These are phyloP conservation scores for Zaprionus kolodkinae DNA, from an alignment of 1,140 invertebrate species.

Conservation along the genomic window DNA sequence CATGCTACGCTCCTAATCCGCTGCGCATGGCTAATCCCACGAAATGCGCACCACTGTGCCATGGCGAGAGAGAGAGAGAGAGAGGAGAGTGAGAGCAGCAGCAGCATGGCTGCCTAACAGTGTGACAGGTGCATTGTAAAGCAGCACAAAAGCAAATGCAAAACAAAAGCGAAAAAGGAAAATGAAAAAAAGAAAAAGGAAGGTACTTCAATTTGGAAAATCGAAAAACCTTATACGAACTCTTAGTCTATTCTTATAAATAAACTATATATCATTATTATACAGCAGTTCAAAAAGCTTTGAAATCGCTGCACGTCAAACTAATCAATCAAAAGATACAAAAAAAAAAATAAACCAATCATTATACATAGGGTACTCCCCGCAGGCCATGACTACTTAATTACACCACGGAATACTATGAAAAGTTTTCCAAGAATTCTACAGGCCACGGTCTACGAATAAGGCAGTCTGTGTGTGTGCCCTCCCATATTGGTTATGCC, in stretches of 20 bases:
- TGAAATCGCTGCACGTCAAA: conserved; percentile 8
- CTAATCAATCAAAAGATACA: conserved; percentile 63
- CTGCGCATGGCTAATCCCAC: conserved; percentile 43
- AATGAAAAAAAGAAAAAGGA: background rate
- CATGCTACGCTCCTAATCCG: conserved; percentile 43
- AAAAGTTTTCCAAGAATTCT: conserved; percentile 41
- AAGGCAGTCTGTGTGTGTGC: conserved; percentile 38
- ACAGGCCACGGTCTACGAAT: background rate
- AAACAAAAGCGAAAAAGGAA: background rate
- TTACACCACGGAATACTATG: conserved; percentile 51
- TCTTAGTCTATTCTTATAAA: background rate
- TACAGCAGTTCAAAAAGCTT: background rate
- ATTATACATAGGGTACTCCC: conserved; percentile 50
- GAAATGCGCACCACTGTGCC: conserved; percentile 17
- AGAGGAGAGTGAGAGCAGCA: background rate
- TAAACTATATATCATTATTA: background rate
- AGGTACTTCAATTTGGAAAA: background rate
- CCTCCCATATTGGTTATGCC: conserved; percentile 63
- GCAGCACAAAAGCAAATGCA: background rate
- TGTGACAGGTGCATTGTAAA: conserved; percentile 40
- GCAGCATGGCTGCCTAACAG: background rate
- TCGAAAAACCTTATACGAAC: background rate
- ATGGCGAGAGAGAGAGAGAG: conserved; percentile 6
- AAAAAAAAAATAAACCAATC: conserved; percentile 9
- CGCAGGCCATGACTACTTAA: conserved; percentile 70